Evolutionary conservation across 2,888 invertebrate genomes (phyloP).

Genomic region (Thysanoteuthis rhombus): DNA sequence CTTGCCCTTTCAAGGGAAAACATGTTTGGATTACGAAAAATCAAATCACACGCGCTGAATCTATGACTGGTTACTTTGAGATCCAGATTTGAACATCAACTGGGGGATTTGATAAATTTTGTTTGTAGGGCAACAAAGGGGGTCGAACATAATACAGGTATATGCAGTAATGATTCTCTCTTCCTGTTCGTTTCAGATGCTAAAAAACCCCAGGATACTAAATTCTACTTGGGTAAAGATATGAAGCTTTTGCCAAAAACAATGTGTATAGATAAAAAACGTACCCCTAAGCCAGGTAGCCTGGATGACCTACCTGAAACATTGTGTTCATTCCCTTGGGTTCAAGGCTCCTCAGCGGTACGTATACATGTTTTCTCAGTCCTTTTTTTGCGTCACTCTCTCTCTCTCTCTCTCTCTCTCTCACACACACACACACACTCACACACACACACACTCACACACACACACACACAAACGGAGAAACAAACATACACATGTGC

Average conservation of each 20-base stretch:
- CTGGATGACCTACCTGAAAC: neutral
- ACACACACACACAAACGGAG: no score
- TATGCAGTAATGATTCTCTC: no score
- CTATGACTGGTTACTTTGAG: no score
- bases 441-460: no score
- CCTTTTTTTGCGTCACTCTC: neutral
- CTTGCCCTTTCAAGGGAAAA: no score
- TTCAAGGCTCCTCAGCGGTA: neutral
- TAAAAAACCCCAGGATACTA: accelerated
- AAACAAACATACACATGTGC: no score
- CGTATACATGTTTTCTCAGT: neutral
- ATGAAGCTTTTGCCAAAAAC: neutral
- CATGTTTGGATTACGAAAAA: no score
- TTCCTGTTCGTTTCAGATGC: neutral
- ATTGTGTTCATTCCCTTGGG: neutral
- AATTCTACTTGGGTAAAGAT: neutral
- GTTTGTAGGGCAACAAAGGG: no score
- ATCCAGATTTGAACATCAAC: no score
- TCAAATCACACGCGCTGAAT: no score
- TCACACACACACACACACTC: neutral
- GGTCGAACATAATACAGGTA: no score
- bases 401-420: neutral
- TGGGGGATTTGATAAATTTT: no score
- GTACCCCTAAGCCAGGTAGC: neutral
- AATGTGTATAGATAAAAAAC: neutral